Conservation (phyloP, 2,797 vertebrate species). For the Serranus cabrilla region DNA sequence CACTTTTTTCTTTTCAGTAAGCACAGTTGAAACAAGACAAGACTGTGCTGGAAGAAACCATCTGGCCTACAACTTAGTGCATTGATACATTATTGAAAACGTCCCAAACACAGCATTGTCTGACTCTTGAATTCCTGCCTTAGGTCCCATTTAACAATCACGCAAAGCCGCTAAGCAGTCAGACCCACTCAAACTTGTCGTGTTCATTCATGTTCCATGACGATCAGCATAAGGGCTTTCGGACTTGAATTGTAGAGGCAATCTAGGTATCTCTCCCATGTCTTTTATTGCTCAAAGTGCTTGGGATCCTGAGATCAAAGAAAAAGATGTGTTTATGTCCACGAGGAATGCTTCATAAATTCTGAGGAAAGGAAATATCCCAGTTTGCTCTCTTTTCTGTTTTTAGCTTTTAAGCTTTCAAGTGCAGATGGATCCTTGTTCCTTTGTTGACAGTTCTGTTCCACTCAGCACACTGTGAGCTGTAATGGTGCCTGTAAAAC, state of each 20-base stretch:
- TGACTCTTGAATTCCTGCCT: slow-evolving; percentile 37
- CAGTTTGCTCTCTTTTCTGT: slow-evolving; percentile 45
- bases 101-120: slow-evolving; percentile 46
- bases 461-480: slow-evolving; percentile 45
- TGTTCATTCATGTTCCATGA: slow-evolving; percentile 48
- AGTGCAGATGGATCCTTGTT: slow-evolving; percentile 43
- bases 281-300: slow-evolving; percentile 42
- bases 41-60: slow-evolving; percentile 31
- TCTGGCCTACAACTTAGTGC: slow-evolving; percentile 39
- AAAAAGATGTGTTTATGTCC: slow-evolving; percentile 49
- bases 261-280: slow-evolving; percentile 34
- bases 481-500: slow-evolving; percentile 61
- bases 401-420: slow-evolving; percentile 62
- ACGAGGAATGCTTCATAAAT: slow-evolving; percentile 51
- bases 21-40: slow-evolving; percentile 49
- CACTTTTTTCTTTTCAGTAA: slow-evolving; percentile 55
- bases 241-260: slow-evolving; percentile 16
- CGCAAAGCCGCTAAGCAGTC: slow-evolving; percentile 37
- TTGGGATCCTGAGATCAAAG: slow-evolving; percentile 47
- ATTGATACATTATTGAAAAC: slow-evolving; percentile 63
- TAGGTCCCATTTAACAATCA: slow-evolving; percentile 51
- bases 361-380: slow-evolving; percentile 30
- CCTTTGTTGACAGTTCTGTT: slow-evolving; percentile 62
- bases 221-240: slow-evolving; percentile 35
- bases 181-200: slow-evolving; percentile 47